Percentiles rank a stretch among this genome's conserved stretches.
phyloP scores from a whole-genome alignment of 37 sponge, comb jelly and placozoan species.

The Oscarella lobularis region DNA sequence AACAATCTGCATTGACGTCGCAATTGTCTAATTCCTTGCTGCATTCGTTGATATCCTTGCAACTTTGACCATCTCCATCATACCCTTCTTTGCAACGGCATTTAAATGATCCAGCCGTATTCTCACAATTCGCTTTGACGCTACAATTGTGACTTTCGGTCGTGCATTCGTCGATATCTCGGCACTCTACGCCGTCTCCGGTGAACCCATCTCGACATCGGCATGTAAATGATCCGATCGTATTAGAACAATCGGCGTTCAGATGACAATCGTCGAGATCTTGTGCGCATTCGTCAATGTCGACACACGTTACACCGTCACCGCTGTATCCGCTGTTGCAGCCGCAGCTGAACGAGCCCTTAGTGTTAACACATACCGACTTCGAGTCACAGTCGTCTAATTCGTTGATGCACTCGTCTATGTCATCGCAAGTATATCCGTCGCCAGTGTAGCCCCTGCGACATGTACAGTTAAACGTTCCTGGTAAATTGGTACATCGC shows the following conservation, averaged over 20 bases:
- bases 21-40: not conserved
- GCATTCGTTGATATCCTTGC: not conserved
- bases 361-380: not conserved
- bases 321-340: not conserved
- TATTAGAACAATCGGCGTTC: not conserved
- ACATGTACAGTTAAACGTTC: not conserved
- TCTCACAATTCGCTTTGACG: not conserved
- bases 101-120: not conserved
- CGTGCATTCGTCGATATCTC: not conserved
- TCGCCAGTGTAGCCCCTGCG: not conserved
- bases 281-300: not conserved
- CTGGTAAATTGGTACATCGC: not conserved
- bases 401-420: not conserved
- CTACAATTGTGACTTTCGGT: not conserved
- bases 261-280: not conserved
- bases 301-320: not conserved
- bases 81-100: not conserved
- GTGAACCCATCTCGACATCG: not conserved
- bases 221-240: not conserved
- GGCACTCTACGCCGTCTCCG: not conserved
- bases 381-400: not conserved
- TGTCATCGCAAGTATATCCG: not conserved
- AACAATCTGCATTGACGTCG: not conserved
- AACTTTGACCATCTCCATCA: not conserved
- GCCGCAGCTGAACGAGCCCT: not conserved